A percentile compares a stretch with the other conserved stretches of the same genome.
phyloP scores from a whole-genome alignment of 2,888 invertebrate genomes.

The Hydrotaea diabolus region DNA sequence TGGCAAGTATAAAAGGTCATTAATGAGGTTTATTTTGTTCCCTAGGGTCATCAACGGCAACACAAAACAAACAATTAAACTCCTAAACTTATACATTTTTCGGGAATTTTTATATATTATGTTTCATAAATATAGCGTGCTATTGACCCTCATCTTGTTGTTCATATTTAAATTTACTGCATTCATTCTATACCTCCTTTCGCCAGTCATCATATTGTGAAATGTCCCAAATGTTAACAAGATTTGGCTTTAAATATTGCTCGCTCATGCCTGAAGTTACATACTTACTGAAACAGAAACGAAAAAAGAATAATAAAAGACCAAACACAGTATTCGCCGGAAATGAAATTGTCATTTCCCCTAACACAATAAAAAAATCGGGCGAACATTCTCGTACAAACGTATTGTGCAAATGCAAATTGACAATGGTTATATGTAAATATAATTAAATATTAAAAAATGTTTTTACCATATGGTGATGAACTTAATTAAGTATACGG shows the following conservation, averaged over 20 bases:
- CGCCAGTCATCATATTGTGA: too few species aligned
- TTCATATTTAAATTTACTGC: too few species aligned
- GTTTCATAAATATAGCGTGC: too few species aligned
- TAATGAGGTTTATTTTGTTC: too few species aligned
- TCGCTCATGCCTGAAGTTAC: neutral
- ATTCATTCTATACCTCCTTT: too few species aligned
- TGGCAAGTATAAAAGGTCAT: too few species aligned
- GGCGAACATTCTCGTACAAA: neutral
- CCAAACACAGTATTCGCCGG: neutral
- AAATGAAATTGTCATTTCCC: slow-evolving; percentile 26
- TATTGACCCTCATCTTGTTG: too few species aligned
- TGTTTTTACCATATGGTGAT: slow-evolving; percentile 23
- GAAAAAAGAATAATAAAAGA: neutral
- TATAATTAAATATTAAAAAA: slow-evolving; percentile 24
- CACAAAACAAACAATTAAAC: too few species aligned
- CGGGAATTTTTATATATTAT: too few species aligned
- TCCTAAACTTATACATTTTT: too few species aligned
- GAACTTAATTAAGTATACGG: slow-evolving; percentile 1
- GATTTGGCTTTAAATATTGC: neutral
- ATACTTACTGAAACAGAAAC: slow-evolving; percentile 8
- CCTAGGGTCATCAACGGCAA: too few species aligned
- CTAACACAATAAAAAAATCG: neutral
- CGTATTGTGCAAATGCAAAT: neutral
- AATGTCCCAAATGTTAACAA: too few species aligned
- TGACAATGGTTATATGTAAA: neutral